Evolutionary conservation across 1,140 invertebrate species (phyloP).

Genomic region (Drosophila rhopaloa): DNA sequence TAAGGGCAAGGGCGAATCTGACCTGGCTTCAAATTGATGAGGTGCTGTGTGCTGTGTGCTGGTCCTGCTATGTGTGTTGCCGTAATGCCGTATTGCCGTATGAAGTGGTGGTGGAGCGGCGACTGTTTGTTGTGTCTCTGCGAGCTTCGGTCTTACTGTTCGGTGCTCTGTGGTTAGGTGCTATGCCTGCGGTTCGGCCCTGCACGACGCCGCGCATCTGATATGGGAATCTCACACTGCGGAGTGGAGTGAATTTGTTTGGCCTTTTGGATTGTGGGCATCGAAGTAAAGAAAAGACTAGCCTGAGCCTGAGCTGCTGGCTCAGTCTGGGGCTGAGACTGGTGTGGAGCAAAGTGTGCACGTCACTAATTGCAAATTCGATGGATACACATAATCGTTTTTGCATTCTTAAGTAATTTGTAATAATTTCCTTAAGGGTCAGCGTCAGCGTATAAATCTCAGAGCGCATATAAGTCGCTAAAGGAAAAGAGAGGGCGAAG

Average conservation of each 20-base stretch:
- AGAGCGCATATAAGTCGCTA: slow-evolving; percentile 60
- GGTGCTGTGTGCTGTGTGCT: slow-evolving; percentile 2
- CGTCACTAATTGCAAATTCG: slow-evolving; percentile 84
- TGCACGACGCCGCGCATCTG: slow-evolving; percentile 59
- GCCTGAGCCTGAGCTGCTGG: slow-evolving; percentile 9
- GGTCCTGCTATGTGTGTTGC: not conserved
- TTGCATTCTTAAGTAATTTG: slow-evolving; percentile 85
- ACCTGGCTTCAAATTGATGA: slow-evolving; percentile 33
- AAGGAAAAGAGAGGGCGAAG: slow-evolving; percentile 45
- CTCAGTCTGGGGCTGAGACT: slow-evolving; percentile 23
- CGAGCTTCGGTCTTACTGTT: slow-evolving; percentile 28
- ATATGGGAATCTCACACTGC: slow-evolving; percentile 72
- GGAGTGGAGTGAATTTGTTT: slow-evolving; percentile 49
- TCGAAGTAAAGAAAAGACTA: slow-evolving; percentile 20
- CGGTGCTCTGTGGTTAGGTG: slow-evolving; percentile 47
- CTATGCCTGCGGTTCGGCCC: slow-evolving; percentile 56
- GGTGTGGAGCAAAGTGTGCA: slow-evolving; percentile 72
- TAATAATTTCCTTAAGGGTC: slow-evolving; percentile 85
- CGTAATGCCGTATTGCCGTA: slow-evolving; percentile 5
- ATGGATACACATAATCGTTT: slow-evolving; percentile 85
- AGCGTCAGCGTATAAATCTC: slow-evolving; percentile 79
- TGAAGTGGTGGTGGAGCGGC: slow-evolving; percentile 12
- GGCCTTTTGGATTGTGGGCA: slow-evolving; percentile 37
- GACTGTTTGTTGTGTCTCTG: slow-evolving; percentile 56
- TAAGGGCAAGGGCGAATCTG: slow-evolving; percentile 13